Conservation (phyloP, 2,797 vertebrate species). For the Syndactyla subalaris region DNA sequence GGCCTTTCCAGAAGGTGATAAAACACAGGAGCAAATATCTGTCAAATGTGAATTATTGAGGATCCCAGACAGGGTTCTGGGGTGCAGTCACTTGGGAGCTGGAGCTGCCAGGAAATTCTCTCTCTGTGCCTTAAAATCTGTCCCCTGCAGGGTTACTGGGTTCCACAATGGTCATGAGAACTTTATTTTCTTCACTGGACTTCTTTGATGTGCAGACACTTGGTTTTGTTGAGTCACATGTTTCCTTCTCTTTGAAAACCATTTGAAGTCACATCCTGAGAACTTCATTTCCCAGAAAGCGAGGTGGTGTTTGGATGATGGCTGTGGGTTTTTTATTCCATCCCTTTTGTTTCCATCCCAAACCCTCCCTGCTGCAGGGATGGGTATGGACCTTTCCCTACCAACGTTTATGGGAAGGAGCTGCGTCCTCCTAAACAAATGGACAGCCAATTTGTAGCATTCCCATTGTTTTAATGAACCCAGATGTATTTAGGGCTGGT, state of each 20-base stretch:
- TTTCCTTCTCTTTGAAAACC: neutral
- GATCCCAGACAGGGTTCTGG: neutral
- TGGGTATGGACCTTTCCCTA: too few relatives aligned
- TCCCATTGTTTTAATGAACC: neutral
- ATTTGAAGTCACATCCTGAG: neutral
- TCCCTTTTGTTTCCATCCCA: neutral
- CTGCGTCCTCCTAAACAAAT: neutral
- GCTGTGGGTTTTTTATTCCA: neutral
- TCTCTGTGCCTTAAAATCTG: neutral
- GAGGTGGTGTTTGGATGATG: neutral
- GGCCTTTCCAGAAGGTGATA: neutral
- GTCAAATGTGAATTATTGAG: neutral
- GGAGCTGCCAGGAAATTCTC: neutral
- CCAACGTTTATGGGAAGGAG: accelerated
- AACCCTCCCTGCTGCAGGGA: accelerated
- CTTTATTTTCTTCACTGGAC: neutral
- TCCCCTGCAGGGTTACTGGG: neutral
- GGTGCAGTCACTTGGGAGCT: neutral
- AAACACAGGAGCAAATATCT: neutral
- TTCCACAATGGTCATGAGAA: neutral
- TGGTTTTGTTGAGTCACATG: neutral
- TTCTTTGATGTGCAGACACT: accelerated
- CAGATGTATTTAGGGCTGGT: neutral
- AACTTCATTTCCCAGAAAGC: neutral
- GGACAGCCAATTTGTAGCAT: neutral